A percentile compares a stretch with the other conserved stretches of the same genome.
Evolutionary conservation across 1,140 invertebrate species (phyloP).

Genomic region (Sminthurinus signatus): DNA sequence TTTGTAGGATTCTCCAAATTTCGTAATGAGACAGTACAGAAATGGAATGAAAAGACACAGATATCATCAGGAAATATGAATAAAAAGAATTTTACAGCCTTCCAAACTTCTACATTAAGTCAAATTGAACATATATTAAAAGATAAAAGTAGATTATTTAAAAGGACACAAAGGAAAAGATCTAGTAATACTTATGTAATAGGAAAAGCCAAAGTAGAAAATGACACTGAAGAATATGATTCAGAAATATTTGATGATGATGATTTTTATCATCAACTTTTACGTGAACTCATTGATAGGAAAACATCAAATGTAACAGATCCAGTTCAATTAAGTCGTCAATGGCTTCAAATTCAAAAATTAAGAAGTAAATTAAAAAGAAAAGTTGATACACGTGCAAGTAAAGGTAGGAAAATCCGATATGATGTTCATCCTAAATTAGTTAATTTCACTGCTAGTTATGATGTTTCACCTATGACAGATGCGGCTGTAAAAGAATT

Average conservation of each 20-base stretch:
- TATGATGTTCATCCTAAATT: conserved; percentile 86
- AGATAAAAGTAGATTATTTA: conserved; percentile 68
- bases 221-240: conserved; percentile 57
- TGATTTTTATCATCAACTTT: conserved; percentile 91
- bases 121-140: conserved; percentile 79
- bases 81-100: conserved; percentile 52
- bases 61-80: conserved; percentile 55
- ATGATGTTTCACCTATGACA: conserved; percentile 61
- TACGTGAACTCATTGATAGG: conserved; percentile 85
- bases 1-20: conserved; percentile 60
- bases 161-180: conserved; percentile 71
- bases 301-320: conserved; percentile 76
- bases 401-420: conserved; percentile 83
- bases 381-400: conserved; percentile 82
- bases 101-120: conserved; percentile 68
- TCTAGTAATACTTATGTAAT: conserved; percentile 66
- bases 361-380: conserved; percentile 81
- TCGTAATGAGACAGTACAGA: conserved; percentile 70
- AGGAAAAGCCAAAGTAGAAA: conserved; percentile 50
- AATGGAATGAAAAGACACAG: conserved; percentile 88
- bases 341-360: conserved; percentile 87
- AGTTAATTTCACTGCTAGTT: conserved; percentile 88
- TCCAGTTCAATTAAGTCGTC: conserved; percentile 67
- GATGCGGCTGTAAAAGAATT: conserved; percentile 73
- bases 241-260: conserved; percentile 90